Evolutionary conservation across 1,140 invertebrate genomes (phyloP), one percentile per base, ranked within the genome.

Genomic region (Ceratosolen solmsi): DNA sequence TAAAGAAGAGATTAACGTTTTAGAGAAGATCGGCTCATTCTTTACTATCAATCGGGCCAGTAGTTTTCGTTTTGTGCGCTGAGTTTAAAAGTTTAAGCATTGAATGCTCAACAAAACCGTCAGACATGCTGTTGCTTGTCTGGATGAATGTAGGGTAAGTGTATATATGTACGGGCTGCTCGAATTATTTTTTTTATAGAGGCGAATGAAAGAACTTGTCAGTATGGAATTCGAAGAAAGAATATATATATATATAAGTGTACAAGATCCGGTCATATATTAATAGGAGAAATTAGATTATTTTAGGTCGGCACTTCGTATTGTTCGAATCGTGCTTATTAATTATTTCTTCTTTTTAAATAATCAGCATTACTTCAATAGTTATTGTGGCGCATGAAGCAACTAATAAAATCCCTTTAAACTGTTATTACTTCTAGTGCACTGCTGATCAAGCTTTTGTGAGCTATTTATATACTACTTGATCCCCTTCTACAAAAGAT

Each of bases 161-260:
- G 46, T 54, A 38, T 38, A 54, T 46, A 25, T 63, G 33, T n/a
- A 49, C n/a, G 56, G 63, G 27, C 76, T 70, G 11, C n/a, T 51
- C 60, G 60, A 77, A 51, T 79, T 70, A 70, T 79, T 79, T 56
- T 73, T 76, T 74, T 78, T 36, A 68, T 54, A 33, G 49, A 79
- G 49, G 8, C 27, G 22, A 79, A 79, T 56, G 76, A 79, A 79
- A 78, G 75, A 68, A 60, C 54, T 75, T 33, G 51, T 60, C 36
- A 41, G 1, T 54, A 51, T 27, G 51, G 56, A 75, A 54, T 68
- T 33, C 46, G 25, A 68, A 49, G 75, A 38, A 38, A 56, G 60
- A 68, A 68, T 2, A n/a, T n/a, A 5, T 46, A 46, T 30, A 72
- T 38, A 20, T n/a, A 71, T 30, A 72, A 15, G 25, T 51, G n/a